Percentiles rank a stretch among this genome's conserved stretches.
Conservation (phyloP, 2,113 vertebrate genomes). For the Meleagris gallopavo region DNA sequence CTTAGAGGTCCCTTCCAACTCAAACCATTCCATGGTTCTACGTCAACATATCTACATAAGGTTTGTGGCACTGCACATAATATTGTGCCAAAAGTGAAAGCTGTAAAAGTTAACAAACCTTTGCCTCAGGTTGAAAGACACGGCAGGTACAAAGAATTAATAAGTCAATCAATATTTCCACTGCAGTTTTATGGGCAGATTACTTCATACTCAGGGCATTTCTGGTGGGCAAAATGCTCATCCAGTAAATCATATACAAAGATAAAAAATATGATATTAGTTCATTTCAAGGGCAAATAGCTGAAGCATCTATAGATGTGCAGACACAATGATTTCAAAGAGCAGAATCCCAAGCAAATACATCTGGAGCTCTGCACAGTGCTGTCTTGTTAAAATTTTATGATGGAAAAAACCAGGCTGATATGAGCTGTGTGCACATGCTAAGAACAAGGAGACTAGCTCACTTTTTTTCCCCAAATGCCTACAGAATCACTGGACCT, state of each 20-base stretch:
- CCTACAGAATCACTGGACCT: background rate
- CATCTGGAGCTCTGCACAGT: background rate
- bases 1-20: background rate
- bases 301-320: background rate
- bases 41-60: background rate
- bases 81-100: background rate
- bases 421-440: background rate
- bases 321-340: background rate
- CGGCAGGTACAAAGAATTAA: background rate
- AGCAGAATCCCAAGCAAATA: background rate
- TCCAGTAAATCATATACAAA: background rate
- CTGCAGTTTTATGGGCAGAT: background rate
- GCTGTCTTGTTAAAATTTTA: conserved; percentile 17
- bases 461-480: background rate
- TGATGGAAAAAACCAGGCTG: background rate
- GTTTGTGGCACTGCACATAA: background rate
- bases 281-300: background rate
- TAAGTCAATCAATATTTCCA: background rate
- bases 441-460: background rate
- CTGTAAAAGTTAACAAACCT: background rate
- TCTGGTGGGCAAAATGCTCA: background rate
- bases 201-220: background rate
- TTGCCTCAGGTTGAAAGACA: background rate
- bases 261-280: background rate
- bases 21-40: background rate